A percentile compares a stretch with the other conserved stretches of the same genome.
Conservation (phyloP, 2,113 vertebrate species). For the Melierax canorus region DNA sequence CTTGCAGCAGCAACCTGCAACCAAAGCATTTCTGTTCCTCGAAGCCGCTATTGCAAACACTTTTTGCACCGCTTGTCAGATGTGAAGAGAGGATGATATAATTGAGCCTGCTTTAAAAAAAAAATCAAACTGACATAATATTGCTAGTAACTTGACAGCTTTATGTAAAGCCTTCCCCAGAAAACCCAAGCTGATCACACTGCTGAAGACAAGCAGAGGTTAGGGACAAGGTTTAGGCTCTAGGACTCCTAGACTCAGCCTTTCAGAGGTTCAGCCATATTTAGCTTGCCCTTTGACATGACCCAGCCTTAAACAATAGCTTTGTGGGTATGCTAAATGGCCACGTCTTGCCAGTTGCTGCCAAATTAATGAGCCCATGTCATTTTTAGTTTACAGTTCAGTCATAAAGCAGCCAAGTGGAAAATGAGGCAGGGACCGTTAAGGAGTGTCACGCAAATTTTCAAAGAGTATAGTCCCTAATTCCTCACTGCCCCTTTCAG, state of each 20-base stretch:
- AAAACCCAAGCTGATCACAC: constrained; percentile 60
- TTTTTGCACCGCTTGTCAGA: constrained; percentile 5
- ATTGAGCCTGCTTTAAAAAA: constrained; percentile 59
- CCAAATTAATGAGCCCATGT: constrained; percentile 89
- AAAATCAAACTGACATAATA: constrained; percentile 70
- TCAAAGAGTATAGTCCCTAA: constrained; percentile 66
- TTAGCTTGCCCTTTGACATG: constrained; percentile 83
- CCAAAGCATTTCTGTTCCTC: background rate
- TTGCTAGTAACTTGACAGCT: constrained; percentile 71
- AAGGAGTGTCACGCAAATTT: constrained; percentile 67
- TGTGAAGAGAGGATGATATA: constrained; percentile 67
- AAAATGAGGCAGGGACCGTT: constrained; percentile 77
- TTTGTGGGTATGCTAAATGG: constrained; percentile 78
- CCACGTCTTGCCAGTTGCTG: constrained; percentile 80
- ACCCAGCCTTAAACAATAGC: constrained; percentile 81
- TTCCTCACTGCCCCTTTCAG: constrained; percentile 61
- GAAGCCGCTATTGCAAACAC: background rate
- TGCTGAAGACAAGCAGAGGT: constrained; percentile 56
- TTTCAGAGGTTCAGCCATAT: constrained; percentile 72
- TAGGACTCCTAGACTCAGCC: constrained; percentile 66
- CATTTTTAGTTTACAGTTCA: constrained; percentile 83
- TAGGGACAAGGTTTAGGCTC: constrained; percentile 64
- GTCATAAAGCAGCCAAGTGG: constrained; percentile 81
- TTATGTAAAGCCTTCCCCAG: constrained; percentile 55
- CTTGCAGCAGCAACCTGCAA: background rate